A percentile compares a stretch with the other conserved stretches of the same genome.
phyloP scores from a whole-genome alignment of 2,797 vertebrate species.

The Muscicapa comitata region DNA sequence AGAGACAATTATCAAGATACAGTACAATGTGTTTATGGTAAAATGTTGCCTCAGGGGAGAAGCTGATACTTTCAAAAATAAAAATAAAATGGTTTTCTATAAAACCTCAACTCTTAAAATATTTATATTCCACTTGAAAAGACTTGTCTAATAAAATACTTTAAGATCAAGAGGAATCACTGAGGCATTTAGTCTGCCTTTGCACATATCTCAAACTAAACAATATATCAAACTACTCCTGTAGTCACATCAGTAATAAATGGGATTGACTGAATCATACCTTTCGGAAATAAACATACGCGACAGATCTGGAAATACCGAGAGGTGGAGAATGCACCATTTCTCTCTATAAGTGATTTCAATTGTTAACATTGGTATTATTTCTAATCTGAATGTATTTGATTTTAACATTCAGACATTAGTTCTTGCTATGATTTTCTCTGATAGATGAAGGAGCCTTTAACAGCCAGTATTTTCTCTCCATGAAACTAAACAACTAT shows the following conservation, averaged over 20 bases:
- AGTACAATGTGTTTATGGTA: not conserved
- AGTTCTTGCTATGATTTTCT: not conserved
- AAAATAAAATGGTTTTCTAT: not conserved
- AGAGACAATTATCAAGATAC: not conserved
- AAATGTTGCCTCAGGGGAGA: not conserved
- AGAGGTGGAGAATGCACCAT: not conserved
- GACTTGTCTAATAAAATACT: conserved; percentile 33
- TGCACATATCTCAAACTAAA: not conserved
- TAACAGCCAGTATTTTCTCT: not conserved
- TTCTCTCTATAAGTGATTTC: not conserved
- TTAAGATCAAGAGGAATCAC: conserved; percentile 27
- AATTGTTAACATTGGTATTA: not conserved
- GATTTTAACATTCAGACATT: not conserved
- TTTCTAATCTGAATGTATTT: not conserved
- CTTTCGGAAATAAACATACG: not conserved
- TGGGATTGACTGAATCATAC: not conserved
- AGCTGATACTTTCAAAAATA: not conserved
- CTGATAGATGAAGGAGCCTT: not conserved
- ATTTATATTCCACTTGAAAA: conserved; percentile 34
- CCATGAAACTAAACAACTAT: not conserved
- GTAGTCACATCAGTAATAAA: not conserved
- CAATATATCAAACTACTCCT: not conserved
- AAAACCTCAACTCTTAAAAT: conserved; percentile 18
- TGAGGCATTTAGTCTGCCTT: conserved; percentile 17
- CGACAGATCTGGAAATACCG: not conserved